Evolutionary conservation across 1,140 invertebrate genomes (phyloP).

Genomic region (Hypsibius dujardini): DNA sequence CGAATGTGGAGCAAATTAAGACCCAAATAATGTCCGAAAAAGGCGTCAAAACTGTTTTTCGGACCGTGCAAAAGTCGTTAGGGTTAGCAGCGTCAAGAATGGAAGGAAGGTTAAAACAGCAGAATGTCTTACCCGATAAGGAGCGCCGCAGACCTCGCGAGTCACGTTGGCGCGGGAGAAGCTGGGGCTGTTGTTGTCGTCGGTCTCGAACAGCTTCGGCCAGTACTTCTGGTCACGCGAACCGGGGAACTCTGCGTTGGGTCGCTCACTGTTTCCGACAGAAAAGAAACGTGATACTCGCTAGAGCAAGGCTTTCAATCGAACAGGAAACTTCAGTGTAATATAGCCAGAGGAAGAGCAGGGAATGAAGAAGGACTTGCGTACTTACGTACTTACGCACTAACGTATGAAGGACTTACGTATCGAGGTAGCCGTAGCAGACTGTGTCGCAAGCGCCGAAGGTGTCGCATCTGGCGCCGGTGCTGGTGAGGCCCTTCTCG

Average conservation of each 20-base stretch:
- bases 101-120: background rate
- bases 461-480: background rate
- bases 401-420: background rate
- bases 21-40: background rate
- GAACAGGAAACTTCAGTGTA: background rate
- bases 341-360: background rate
- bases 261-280: background rate
- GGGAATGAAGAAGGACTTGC: too few relatives aligned
- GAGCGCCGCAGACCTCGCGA: conserved; percentile 13
- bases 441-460: conserved; percentile 3
- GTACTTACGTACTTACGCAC: background rate
- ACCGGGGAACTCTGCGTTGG: conserved; percentile 17
- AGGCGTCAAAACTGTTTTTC: background rate
- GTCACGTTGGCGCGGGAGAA: background rate
- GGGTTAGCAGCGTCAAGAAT: too few relatives aligned
- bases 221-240: conserved; percentile 8
- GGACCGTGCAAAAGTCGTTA: background rate
- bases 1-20: background rate
- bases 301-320: background rate
- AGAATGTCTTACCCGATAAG: conserved; percentile 12
- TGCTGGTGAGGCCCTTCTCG: conserved; percentile 9
- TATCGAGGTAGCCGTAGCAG: background rate
- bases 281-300: background rate
- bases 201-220: background rate
- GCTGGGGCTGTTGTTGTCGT: conserved; percentile 13